Evolutionary conservation across 1,140 invertebrate species (phyloP).

Genomic region (Calliopsis andreniformis): DNA sequence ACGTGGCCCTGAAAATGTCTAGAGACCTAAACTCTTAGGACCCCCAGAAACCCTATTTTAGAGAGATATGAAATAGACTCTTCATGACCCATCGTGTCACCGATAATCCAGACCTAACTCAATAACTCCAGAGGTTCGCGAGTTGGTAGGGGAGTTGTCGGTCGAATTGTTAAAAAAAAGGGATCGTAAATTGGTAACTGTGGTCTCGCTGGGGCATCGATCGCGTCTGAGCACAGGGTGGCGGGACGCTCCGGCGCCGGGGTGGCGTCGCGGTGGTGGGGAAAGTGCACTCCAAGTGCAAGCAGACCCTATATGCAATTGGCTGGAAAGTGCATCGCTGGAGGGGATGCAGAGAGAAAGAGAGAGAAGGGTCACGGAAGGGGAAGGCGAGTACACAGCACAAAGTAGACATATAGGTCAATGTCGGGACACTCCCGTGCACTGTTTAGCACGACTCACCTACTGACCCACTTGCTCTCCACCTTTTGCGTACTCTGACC

Average conservation of each 20-base stretch:
- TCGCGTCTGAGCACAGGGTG: constrained; percentile 45
- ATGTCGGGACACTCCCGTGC: constrained; percentile 69
- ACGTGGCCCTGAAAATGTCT: too few relatives aligned
- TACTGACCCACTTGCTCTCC: constrained; percentile 69
- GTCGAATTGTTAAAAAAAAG: not conserved
- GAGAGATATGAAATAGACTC: too few relatives aligned
- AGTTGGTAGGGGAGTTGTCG: too few relatives aligned
- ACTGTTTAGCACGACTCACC: constrained; percentile 70
- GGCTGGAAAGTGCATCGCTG: constrained; percentile 63
- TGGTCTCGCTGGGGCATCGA: constrained; percentile 57
- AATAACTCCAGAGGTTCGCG: too few relatives aligned
- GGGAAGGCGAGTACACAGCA: constrained; percentile 53
- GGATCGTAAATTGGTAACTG: not conserved
- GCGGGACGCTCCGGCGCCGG: constrained; percentile 54
- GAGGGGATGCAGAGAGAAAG: constrained; percentile 50
- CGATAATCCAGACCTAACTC: too few relatives aligned
- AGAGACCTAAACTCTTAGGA: too few relatives aligned
- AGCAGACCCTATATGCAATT: constrained; percentile 64
- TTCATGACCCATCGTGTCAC: too few relatives aligned
- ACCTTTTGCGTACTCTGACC: constrained; percentile 64
- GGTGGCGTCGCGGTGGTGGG: constrained; percentile 56
- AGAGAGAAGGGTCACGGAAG: constrained; percentile 42
- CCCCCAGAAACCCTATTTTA: too few relatives aligned
- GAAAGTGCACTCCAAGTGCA: constrained; percentile 60
- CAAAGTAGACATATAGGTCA: constrained; percentile 71